Evolutionary conservation across 2,888 invertebrate genomes (phyloP).

Genomic region (Acleris emargana): DNA sequence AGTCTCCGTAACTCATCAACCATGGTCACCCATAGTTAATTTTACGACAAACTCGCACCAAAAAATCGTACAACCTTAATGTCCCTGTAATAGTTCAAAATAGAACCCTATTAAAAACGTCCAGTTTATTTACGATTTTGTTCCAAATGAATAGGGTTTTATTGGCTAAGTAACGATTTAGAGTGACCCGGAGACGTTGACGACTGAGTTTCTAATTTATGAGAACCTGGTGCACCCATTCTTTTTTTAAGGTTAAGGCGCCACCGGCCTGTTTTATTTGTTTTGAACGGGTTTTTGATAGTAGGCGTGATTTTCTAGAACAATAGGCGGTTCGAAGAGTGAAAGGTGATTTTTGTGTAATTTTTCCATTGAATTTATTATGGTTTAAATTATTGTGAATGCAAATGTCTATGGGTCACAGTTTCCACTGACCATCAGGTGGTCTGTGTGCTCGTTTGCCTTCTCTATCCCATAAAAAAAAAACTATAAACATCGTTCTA

Average conservation of each 20-base stretch:
- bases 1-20: neutral
- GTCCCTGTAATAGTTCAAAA: constrained; percentile 76
- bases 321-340: neutral
- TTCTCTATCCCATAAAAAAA: too few relatives aligned
- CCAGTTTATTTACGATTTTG: constrained; percentile 67
- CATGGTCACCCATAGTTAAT: constrained; percentile 52
- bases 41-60: constrained; percentile 52
- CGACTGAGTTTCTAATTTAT: constrained; percentile 64
- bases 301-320: neutral
- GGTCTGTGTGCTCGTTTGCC: too few relatives aligned
- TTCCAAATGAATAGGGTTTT: constrained; percentile 69
- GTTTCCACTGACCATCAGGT: too few relatives aligned
- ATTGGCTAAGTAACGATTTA: constrained; percentile 63
- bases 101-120: constrained; percentile 73
- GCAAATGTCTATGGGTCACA: too few relatives aligned
- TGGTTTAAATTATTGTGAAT: too few relatives aligned
- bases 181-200: constrained; percentile 65
- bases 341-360: too few relatives aligned
- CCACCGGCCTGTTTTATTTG: constrained; percentile 50
- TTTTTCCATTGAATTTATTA: too few relatives aligned
- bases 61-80: constrained; percentile 65
- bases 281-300: constrained; percentile 9
- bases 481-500: too few relatives aligned
- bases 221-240: constrained; percentile 69
- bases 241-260: constrained; percentile 60